A percentile compares a stretch with the other conserved stretches of the same genome.
Evolutionary conservation across 2,113 vertebrate genomes (phyloP).

Genomic region (Sapajus apella): DNA sequence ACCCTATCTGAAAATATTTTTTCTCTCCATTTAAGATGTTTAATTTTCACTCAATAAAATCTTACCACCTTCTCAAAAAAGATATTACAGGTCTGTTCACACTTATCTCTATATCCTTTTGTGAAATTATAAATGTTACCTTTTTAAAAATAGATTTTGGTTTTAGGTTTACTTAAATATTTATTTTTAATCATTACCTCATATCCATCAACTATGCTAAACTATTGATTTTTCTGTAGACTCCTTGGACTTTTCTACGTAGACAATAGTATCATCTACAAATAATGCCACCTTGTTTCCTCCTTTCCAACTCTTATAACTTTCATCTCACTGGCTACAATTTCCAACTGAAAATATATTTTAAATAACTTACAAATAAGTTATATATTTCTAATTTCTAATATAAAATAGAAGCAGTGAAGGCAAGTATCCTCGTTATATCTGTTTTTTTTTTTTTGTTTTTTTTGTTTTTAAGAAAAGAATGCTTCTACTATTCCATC

Average conservation of each 20-base stretch:
- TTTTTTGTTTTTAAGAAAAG: neutral
- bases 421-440: neutral
- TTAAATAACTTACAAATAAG: neutral
- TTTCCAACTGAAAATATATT: neutral
- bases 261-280: neutral
- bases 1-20: neutral
- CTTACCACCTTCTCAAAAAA: neutral
- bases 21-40: neutral
- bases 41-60: slow-evolving; percentile 5
- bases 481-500: neutral
- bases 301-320: neutral
- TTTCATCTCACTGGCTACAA: neutral
- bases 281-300: neutral
- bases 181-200: neutral
- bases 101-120: neutral
- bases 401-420: neutral
- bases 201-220: neutral
- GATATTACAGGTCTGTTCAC: neutral
- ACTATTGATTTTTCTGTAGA: neutral
- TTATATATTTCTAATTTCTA: neutral
- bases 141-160: neutral
- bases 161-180: neutral
- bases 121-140: neutral
- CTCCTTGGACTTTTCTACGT: neutral
- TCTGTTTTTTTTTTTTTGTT: neutral